Percentiles rank a stretch among this genome's conserved stretches.
Evolutionary conservation across 1,140 invertebrate genomes (phyloP).

Genomic region (Arctopsyche grandis): DNA sequence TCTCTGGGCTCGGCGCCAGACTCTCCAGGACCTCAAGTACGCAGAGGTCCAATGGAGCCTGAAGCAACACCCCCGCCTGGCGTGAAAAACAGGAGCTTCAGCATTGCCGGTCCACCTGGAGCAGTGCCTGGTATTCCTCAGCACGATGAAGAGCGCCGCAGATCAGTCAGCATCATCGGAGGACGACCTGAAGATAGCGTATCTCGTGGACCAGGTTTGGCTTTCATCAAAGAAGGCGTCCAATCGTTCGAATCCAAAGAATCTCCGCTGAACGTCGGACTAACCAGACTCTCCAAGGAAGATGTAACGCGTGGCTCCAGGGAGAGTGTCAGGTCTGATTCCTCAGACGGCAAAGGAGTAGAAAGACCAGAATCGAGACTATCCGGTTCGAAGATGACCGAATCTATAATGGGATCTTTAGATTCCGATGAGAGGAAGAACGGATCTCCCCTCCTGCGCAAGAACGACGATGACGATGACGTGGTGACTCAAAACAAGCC

Average conservation of each 20-base stretch:
- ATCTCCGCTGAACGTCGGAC: slow-evolving; percentile 50
- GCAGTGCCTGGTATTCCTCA: slow-evolving; percentile 60
- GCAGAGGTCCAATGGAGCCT: slow-evolving; percentile 42
- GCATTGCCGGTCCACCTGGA: slow-evolving; percentile 64
- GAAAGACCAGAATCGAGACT: slow-evolving; percentile 64
- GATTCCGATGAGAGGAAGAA: slow-evolving; percentile 54
- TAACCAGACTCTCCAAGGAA: slow-evolving; percentile 51
- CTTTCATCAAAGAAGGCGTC: slow-evolving; percentile 63
- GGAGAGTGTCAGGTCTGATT: slow-evolving; percentile 61
- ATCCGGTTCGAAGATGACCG: slow-evolving; percentile 64
- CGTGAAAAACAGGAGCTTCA: slow-evolving; percentile 64
- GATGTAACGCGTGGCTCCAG: slow-evolving; percentile 57
- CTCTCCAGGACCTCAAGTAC: slow-evolving; percentile 2
- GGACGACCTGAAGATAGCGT: slow-evolving; percentile 60
- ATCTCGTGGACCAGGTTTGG: slow-evolving; percentile 60
- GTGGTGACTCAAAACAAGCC: slow-evolving; percentile 59
- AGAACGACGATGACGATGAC: slow-evolving; percentile 62
- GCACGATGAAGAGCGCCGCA: slow-evolving; percentile 63
- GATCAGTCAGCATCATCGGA: slow-evolving; percentile 62
- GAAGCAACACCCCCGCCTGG: slow-evolving; percentile 55
- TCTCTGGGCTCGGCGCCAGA: slow-evolving; percentile 53
- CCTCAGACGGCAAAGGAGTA: slow-evolving; percentile 56
- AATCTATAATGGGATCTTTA: slow-evolving; percentile 64
- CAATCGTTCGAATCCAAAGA: slow-evolving; percentile 49
- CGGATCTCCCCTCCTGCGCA: slow-evolving; percentile 36